Conservation (phyloP, 2,888 invertebrate genomes). For the Hartigia nigra region DNA sequence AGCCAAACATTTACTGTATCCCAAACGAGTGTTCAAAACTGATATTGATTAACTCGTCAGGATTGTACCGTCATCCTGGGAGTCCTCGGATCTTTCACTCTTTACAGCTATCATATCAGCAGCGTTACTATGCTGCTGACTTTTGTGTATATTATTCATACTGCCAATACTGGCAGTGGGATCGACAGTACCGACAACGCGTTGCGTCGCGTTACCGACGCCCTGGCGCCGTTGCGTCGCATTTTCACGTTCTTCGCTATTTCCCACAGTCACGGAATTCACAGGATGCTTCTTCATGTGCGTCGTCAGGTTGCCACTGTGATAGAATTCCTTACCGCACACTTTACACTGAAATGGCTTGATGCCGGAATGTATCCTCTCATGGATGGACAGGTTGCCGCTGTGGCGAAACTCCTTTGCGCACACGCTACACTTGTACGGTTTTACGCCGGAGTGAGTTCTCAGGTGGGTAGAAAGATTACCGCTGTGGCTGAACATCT, state of each 20-base stretch:
- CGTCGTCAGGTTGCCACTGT: slow-evolving; percentile 63
- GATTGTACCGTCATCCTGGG: not conserved
- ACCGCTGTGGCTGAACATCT: slow-evolving; percentile 64
- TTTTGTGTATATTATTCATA: slow-evolving; percentile 24
- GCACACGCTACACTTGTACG: slow-evolving; percentile 61
- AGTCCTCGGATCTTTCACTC: slow-evolving; percentile 33
- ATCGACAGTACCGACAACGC: slow-evolving; percentile 25
- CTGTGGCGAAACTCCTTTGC: slow-evolving; percentile 63
- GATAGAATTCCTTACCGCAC: slow-evolving; percentile 63
- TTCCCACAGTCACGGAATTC: slow-evolving; percentile 23
- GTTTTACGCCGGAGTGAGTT: slow-evolving; percentile 62
- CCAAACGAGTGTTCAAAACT: not conserved
- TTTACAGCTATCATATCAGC: slow-evolving; percentile 40
- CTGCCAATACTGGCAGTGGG: slow-evolving; percentile 20
- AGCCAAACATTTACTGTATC: not conserved
- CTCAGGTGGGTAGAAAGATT: slow-evolving; percentile 62
- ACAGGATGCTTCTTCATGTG: slow-evolving; percentile 63
- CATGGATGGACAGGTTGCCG: slow-evolving; percentile 63
- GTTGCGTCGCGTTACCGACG: slow-evolving; percentile 25
- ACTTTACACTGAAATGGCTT: slow-evolving; percentile 64
- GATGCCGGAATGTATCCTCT: slow-evolving; percentile 63
- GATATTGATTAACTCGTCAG: not conserved
- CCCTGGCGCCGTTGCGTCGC: slow-evolving; percentile 22
- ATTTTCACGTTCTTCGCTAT: slow-evolving; percentile 39
- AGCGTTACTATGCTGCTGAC: slow-evolving; percentile 5